phyloP scores from a whole-genome alignment of 2,113 vertebrate species.

The Chrysemys picta region DNA sequence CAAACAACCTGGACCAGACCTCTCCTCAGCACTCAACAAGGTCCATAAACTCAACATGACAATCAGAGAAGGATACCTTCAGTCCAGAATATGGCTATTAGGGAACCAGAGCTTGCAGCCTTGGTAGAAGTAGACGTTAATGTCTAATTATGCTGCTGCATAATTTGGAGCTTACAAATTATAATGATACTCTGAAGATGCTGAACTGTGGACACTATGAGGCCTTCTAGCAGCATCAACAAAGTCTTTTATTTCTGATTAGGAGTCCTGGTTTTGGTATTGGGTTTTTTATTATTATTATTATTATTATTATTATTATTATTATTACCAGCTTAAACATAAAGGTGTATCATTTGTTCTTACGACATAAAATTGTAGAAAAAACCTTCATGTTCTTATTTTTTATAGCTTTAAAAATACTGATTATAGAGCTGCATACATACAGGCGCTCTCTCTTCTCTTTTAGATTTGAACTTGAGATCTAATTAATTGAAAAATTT shows the following conservation, averaged over 20 bases:
- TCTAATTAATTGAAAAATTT: slow-evolving; percentile 38
- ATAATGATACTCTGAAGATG: slow-evolving; percentile 15
- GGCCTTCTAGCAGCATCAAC: slow-evolving; percentile 9
- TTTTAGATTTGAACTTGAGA: background rate
- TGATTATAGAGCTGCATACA: background rate
- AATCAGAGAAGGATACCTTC: background rate
- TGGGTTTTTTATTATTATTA: background rate
- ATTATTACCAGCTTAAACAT: background rate
- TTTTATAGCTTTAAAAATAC: background rate
- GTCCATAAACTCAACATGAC: background rate
- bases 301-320: background rate
- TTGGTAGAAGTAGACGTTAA: background rate
- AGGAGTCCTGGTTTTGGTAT: background rate
- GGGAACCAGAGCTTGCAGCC: background rate
- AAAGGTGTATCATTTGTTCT: background rate
- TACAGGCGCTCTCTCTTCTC: accelerated
- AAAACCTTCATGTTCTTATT: background rate
- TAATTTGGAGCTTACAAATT: background rate
- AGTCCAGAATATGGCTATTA: background rate
- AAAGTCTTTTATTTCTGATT: background rate
- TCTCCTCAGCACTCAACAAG: background rate
- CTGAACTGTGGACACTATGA: slow-evolving; percentile 9
- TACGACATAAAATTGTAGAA: background rate
- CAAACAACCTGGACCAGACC: background rate
- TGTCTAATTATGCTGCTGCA: background rate